These are phyloP conservation scores for Macroramphosus scolopax DNA, from an alignment of 2,797 vertebrate genomes.

Conservation along the genomic window DNA sequence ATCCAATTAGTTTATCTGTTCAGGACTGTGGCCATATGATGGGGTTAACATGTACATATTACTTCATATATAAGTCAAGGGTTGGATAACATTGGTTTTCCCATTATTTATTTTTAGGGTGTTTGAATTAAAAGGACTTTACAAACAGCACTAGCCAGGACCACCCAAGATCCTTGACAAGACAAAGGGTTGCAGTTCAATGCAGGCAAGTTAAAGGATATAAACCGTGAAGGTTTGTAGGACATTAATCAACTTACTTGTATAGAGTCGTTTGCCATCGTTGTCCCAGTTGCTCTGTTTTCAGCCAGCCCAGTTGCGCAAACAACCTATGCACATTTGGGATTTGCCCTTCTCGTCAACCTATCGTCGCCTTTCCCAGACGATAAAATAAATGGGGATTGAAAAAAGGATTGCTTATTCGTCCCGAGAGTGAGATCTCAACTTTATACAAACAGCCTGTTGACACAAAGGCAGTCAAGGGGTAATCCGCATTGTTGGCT, in stretches of 20 bases:
- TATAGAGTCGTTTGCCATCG: slow-evolving; percentile 80
- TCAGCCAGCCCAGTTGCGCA: slow-evolving; percentile 37
- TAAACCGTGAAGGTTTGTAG: slow-evolving; percentile 9
- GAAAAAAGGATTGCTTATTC: background rate
- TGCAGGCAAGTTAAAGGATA: too few species aligned
- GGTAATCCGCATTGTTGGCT: slow-evolving; percentile 72
- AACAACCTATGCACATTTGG: slow-evolving; percentile 41
- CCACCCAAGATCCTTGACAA: background rate
- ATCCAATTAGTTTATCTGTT: background rate
- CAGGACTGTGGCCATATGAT: background rate
- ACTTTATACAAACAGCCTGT: slow-evolving; percentile 41
- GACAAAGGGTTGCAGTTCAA: background rate
- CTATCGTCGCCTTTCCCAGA: slow-evolving; percentile 5
- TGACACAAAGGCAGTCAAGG: slow-evolving; percentile 64
- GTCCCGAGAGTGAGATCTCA: slow-evolving; percentile 13
- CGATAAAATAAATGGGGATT: background rate
- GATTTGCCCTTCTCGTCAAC: slow-evolving; percentile 11
- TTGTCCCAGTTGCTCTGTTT: slow-evolving; percentile 30
- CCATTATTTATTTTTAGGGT: too few species aligned
- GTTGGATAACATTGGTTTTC: too few species aligned
- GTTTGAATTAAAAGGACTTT: too few species aligned
- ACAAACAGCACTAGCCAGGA: too few species aligned
- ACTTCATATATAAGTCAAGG: background rate
- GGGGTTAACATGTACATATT: background rate
- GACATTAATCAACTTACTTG: slow-evolving; percentile 73